A percentile compares a stretch with the other conserved stretches of the same genome.
Evolutionary conservation across 1,140 invertebrate genomes (phyloP).

Genomic region (Neuroterus valhalla): DNA sequence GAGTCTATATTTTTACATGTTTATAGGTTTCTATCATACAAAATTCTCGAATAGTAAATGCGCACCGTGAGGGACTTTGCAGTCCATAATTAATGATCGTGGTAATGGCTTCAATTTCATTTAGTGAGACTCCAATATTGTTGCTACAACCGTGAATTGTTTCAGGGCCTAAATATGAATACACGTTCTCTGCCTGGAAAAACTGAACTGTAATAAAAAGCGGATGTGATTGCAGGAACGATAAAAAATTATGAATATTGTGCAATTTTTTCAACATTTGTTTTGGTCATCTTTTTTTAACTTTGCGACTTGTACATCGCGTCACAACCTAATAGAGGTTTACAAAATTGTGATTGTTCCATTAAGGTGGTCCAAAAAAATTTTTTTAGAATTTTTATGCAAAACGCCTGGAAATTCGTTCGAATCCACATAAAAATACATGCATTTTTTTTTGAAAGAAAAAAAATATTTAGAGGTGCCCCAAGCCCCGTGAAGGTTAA

Average conservation of each 20-base stretch:
- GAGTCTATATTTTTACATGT: conserved; percentile 18
- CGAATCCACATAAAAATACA: no score
- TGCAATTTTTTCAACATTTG: conserved; percentile 11
- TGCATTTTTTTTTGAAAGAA: no score
- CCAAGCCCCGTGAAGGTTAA: no score
- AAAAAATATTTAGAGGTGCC: no score
- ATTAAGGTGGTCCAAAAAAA: no score
- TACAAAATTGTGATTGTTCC: conserved; percentile 3
- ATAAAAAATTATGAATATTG: neutral
- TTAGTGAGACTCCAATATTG: neutral
- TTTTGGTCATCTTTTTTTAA: conserved; percentile 27
- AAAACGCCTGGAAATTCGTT: no score
- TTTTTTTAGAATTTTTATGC: no score
- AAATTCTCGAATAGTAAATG: conserved; percentile 18
- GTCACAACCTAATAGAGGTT: neutral
- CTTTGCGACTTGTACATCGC: neutral
- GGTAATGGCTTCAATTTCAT: neutral
- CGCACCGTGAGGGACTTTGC: conserved; percentile 2
- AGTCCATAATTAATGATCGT: conserved; percentile 6
- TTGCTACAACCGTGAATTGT: neutral
- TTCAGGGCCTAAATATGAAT: conserved; percentile 10
- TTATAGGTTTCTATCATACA: neutral
- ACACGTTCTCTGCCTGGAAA: neutral
- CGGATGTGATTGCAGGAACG: neutral
- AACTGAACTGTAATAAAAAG: conserved; percentile 2